Evolutionary conservation across 2,797 vertebrate genomes (phyloP).

Genomic region (Tympanoctomys barrerae): DNA sequence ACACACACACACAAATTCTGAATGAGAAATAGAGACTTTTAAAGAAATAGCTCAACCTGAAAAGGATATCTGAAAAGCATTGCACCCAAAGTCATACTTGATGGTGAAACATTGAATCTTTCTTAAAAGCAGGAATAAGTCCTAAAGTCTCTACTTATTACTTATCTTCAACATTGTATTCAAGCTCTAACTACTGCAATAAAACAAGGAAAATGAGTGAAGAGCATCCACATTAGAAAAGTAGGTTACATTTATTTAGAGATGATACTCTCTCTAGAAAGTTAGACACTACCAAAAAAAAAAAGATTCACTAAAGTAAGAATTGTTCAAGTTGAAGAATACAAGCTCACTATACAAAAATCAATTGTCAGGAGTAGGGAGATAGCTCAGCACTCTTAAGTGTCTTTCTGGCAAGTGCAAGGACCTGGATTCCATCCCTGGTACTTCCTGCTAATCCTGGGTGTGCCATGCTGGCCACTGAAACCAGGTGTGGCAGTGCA

Average conservation of each 20-base stretch:
- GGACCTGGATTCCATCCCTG: too few relatives aligned
- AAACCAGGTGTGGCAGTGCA: too few relatives aligned
- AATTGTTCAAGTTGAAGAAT: background rate
- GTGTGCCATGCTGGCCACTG: too few relatives aligned
- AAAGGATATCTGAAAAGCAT: background rate
- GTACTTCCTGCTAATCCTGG: too few relatives aligned
- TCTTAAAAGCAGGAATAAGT: background rate
- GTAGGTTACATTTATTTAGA: slow-evolving; percentile 24
- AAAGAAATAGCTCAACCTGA: background rate
- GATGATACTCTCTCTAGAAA: background rate
- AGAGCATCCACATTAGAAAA: background rate
- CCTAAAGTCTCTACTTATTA: background rate
- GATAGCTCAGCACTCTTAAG: too few relatives aligned
- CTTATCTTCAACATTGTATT: background rate
- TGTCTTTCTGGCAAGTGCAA: too few relatives aligned
- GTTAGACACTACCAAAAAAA: background rate
- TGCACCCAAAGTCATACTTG: background rate
- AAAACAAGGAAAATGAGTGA: background rate
- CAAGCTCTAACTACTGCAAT: background rate
- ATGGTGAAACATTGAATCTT: background rate
- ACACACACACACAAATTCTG: too few relatives aligned
- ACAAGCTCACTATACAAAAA: background rate
- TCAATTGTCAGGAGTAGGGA: background rate
- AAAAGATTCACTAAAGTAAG: background rate
- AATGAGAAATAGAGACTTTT: background rate